Evolutionary conservation across 2,888 invertebrate species (phyloP), one percentile per base, ranked within the genome.

Genomic region (Liopterus haemorrhoidalis): DNA sequence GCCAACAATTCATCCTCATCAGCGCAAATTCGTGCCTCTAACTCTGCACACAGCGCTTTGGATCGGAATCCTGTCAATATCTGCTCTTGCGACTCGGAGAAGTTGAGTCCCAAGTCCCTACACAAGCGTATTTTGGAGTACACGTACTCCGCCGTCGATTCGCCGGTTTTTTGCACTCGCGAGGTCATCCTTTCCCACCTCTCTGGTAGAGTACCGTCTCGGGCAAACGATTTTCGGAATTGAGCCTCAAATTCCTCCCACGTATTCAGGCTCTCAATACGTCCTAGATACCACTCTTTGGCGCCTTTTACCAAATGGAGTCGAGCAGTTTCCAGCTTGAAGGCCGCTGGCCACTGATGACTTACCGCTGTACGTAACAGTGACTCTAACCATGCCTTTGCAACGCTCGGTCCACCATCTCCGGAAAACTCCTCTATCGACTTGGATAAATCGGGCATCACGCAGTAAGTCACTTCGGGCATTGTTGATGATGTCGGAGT

Each of bases 61-160:
- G 49, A 47, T 43, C 43, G 47, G 14, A 53, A 14, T 1, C 51
- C 46, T 1, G 49, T 24, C 4, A 51, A 50, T 6, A 52, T 16
- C 22, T 52, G 38, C 14, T 36, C 40, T 36, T 49, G 49, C 1
- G 14, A 49, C 12, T 51, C 50, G 0, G 4, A 20, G 1, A 49
- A 8, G 0, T 20, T 20, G 1, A 54, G 19, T 3, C 22, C 18
- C 2, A 52, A 18, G 1, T 33, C 48, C 11, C 41, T 45, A 20
- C 50, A 54, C 5, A 48, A 6, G 2, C 49, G 33, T 1, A 51
- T 24, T 19, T 53, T 51, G 14, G 49, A 46, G n/a, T 49, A 46
- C 22, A 41, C 49, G 19, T 53, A 50, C 19, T 47, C 43, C 3
- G 36, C 6, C 9, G 41, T 38, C 14, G 44, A 28, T 36, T 52